phyloP scores from a whole-genome alignment of 2,797 vertebrate species.

The Dromococcyx pavoninus region DNA sequence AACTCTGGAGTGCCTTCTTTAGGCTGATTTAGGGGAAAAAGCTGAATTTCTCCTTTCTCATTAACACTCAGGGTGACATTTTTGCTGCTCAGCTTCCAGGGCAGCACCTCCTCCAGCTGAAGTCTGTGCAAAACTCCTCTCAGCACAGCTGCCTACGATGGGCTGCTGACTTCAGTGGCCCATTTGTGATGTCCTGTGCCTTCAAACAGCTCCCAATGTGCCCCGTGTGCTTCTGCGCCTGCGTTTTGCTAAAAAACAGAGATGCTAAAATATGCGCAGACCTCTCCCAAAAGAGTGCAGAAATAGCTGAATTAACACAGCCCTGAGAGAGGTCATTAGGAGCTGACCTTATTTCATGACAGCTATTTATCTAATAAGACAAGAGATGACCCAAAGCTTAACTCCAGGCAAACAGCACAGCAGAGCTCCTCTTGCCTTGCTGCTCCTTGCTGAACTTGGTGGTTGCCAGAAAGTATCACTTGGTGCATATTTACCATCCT shows the following conservation, averaged over 20 bases:
- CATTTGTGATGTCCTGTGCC: not conserved
- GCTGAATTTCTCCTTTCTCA: slow-evolving; percentile 33
- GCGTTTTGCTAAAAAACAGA: fast-evolving
- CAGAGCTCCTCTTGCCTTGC: not conserved
- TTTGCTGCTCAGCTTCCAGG: not conserved
- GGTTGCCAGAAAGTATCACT: not conserved
- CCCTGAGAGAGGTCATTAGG: not conserved
- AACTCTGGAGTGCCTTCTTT: slow-evolving; percentile 19
- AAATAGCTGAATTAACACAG: not conserved
- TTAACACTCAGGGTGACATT: not conserved
- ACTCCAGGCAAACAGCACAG: not conserved
- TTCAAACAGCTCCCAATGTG: not conserved
- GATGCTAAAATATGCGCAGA: not conserved
- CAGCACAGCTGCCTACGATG: fast-evolving
- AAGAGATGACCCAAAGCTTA: not conserved
- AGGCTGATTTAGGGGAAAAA: slow-evolving; percentile 56
- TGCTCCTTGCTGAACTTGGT: not conserved
- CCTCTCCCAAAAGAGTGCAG: not conserved
- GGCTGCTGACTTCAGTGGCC: not conserved
- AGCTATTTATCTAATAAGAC: not conserved
- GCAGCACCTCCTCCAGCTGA: not conserved
- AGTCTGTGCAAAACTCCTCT: not conserved
- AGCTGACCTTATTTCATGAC: not conserved
- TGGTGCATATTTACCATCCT: not conserved
- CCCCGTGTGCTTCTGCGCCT: fast-evolving